These are phyloP conservation scores for Trichechus manatus DNA, from an alignment of 2,113 vertebrate genomes.

Conservation along the genomic window DNA sequence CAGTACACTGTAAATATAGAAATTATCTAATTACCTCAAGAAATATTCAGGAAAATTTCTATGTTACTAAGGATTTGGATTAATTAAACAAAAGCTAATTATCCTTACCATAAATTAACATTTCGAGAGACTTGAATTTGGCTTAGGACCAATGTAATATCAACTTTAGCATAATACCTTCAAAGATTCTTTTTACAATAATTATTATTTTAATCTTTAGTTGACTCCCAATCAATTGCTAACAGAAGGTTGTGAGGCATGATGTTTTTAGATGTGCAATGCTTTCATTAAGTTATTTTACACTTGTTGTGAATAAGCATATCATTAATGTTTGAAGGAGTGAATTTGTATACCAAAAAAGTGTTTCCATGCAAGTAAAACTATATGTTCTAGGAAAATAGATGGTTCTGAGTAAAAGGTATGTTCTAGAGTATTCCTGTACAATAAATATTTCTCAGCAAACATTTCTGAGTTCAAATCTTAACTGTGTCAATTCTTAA, in stretches of 20 bases:
- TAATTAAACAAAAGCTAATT: slow-evolving; percentile 83
- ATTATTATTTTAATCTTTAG: slow-evolving; percentile 21
- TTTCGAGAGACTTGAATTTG: slow-evolving; percentile 74
- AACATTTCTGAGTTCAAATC: neutral
- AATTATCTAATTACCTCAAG: slow-evolving; percentile 84
- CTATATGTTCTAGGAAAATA: neutral
- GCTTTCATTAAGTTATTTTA: neutral
- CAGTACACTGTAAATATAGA: slow-evolving; percentile 84
- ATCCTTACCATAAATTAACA: slow-evolving; percentile 81
- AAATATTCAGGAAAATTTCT: slow-evolving; percentile 86
- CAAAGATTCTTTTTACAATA: neutral
- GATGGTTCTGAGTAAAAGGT: neutral
- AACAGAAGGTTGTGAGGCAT: fast-evolving
- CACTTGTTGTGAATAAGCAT: neutral
- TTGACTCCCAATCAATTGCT: neutral
- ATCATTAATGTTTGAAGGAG: neutral
- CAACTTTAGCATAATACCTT: slow-evolving; percentile 47
- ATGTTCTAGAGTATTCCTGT: neutral
- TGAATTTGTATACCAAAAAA: neutral
- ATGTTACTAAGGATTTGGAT: slow-evolving; percentile 77
- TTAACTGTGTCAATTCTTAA: neutral
- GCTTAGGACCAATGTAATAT: neutral
- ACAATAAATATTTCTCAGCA: neutral
- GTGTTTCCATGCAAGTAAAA: neutral
- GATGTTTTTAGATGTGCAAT: neutral